phyloP scores from a whole-genome alignment of 35 echinoderm and acorn worm species.

The Ophioderma brevispina region DNA sequence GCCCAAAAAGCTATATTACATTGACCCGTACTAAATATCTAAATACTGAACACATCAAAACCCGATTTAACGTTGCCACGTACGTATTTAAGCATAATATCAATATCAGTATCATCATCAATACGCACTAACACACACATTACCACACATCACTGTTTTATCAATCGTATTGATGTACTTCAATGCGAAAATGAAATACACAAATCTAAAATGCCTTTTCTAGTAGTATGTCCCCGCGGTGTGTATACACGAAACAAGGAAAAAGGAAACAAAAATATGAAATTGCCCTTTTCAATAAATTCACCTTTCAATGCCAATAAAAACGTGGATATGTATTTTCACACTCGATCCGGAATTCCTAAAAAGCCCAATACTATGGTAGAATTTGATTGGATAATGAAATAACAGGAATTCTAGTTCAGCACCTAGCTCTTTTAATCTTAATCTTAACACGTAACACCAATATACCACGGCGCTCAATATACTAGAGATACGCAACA shows the following conservation, averaged over 20 bases:
- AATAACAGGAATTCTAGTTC: background rate
- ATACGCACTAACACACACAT: no score
- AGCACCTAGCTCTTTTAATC: background rate
- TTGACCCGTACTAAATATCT: background rate
- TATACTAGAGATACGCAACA: background rate
- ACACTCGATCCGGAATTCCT: no score
- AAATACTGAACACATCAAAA: background rate
- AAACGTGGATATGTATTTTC: no score
- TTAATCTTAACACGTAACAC: background rate
- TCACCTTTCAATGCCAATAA: no score
- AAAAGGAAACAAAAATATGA: background rate
- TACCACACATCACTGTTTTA: background rate
- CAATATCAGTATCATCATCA: background rate
- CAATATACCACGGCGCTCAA: background rate
- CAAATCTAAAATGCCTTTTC: background rate
- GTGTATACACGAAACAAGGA: background rate
- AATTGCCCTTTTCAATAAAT: background rate
- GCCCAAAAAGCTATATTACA: background rate
- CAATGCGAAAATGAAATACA: background rate
- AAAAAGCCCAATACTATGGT: no score
- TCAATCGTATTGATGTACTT: background rate
- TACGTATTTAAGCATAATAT: background rate
- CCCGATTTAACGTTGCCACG: background rate
- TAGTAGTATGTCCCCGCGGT: background rate
- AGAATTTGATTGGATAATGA: no score